Evolutionary conservation across 2,797 vertebrate species (phyloP), one percentile per base, ranked within the genome.

Genomic region (Aplochiton taeniatus): DNA sequence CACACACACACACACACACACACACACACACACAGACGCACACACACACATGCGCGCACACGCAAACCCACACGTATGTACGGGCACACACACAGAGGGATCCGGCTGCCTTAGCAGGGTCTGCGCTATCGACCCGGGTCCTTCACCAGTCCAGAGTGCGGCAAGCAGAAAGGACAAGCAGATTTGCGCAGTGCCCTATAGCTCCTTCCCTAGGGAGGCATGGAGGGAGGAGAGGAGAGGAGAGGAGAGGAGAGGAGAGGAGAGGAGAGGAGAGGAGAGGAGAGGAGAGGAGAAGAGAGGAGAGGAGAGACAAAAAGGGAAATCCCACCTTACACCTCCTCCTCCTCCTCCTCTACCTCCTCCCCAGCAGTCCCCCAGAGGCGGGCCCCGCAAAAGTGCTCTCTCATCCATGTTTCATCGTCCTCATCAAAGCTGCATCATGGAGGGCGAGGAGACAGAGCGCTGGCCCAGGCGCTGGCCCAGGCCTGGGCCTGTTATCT

Each of bases 161-260:
- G 31, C 31, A 31, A 46, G 13, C 66, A 55, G 68, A 68, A 73
- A 81, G 72, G 82, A 76, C 69, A 46, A 71, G 82, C 76, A 86
- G 80, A 89, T 84, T 31, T 88, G 77, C 56, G 66, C 81, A 85
- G 83, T 76, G 76, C 65, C 75, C 76, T 70, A 0, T 51, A 12
- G 68, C 78, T 78, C 62, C 47, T 56, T 80, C 76, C 72, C 68
- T 0, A 14, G 75, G 69, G 77, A 67, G 41, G 14, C 74, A 59
- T 43, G 18, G 63, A 42, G 68, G 83, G 72, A 74, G 62, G 71
- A 79, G 8, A 61, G 74, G 71, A 55, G 57, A 58, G 56, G 41
- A 16, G 16, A 45, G 41, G 77, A 68, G 78, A 79, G 75, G 72
- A 79, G 70, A 53, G 48, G 47, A n/a, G n/a, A n/a, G n/a, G 68